phyloP scores from a whole-genome alignment of 1,140 invertebrate genomes.

The Apis mellifera region DNA sequence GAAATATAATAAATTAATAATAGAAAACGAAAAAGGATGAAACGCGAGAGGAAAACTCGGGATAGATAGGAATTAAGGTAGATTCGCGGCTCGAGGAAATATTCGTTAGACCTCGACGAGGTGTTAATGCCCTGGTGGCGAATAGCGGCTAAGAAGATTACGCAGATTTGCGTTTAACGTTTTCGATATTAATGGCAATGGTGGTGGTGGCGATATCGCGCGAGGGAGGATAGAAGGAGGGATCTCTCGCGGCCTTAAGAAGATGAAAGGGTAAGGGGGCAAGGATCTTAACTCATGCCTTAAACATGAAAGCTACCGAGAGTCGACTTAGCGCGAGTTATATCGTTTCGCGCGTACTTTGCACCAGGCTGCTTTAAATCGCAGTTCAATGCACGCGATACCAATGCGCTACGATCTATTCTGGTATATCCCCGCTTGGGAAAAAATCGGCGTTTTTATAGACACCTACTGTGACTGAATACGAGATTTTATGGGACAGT shows the following conservation, averaged over 20 bases:
- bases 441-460: constrained; percentile 5
- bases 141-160: constrained; percentile 41
- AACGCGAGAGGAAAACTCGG: neutral
- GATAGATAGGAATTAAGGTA: neutral
- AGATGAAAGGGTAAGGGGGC: constrained; percentile 29
- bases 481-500: neutral
- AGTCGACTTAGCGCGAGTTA: constrained; percentile 45
- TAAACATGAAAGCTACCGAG: constrained; percentile 40
- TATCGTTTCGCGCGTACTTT: constrained; percentile 30
- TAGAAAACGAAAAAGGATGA: neutral
- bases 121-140: constrained; percentile 27
- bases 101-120: constrained; percentile 29
- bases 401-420: neutral
- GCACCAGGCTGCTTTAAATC: constrained; percentile 38
- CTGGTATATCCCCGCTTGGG: neutral
- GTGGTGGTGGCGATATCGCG: constrained; percentile 8
- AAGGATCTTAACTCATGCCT: constrained; percentile 41
- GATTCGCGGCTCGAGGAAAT: neutral
- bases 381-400: constrained; percentile 37
- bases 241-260: neutral
- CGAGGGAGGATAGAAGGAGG: neutral
- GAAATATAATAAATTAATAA: too few species aligned
- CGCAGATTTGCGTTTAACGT: constrained; percentile 45
- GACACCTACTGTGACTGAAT: neutral
- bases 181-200: constrained; percentile 50